A percentile compares a stretch with the other conserved stretches of the same genome.
Evolutionary conservation across 1,140 invertebrate species (phyloP).

Genomic region (Rhopalosiphum padi): DNA sequence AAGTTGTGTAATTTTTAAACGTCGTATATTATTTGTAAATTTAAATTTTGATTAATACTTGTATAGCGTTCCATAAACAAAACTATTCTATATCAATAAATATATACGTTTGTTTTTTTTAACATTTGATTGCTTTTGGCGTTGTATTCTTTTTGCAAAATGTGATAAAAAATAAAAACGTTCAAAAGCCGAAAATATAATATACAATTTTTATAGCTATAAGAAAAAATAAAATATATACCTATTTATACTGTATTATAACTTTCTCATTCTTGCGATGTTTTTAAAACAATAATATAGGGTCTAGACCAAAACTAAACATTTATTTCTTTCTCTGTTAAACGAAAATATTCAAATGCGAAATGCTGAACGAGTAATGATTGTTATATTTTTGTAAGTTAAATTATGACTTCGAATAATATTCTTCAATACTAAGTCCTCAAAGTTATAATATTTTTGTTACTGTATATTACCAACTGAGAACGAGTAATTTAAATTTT

Average conservation of each 20-base stretch:
- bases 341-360: neutral
- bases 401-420: slow-evolving; percentile 1
- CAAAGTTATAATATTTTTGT: neutral
- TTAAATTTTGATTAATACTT: neutral
- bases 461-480: neutral
- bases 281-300: neutral
- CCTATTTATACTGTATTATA: neutral
- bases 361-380: neutral
- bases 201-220: neutral
- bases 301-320: neutral
- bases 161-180: neutral
- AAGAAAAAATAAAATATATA: neutral
- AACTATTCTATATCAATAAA: neutral
- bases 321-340: neutral
- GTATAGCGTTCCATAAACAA: neutral
- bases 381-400: neutral
- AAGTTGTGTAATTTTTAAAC: neutral
- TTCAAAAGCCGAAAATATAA: neutral
- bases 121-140: slow-evolving; percentile 1
- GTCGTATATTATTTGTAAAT: neutral
- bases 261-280: neutral
- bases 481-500: slow-evolving; percentile 32
- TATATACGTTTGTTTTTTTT: neutral
- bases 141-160: neutral
- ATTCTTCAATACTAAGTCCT: neutral